Evolutionary conservation across 2,113 vertebrate genomes (phyloP).

Genomic region (Thalassoma bifasciatum): DNA sequence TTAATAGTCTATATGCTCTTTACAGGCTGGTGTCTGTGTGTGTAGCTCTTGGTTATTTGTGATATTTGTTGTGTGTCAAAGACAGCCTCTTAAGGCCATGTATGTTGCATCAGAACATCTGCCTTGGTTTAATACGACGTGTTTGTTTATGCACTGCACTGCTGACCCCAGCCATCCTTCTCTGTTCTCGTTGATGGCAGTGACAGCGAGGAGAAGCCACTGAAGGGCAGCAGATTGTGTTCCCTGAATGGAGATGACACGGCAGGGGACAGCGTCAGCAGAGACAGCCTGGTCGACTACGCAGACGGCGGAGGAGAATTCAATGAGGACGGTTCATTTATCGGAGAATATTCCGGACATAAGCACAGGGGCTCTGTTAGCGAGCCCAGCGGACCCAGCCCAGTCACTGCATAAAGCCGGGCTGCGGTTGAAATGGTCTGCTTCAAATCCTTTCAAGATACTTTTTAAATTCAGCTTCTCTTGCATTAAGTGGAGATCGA

Average conservation of each 20-base stretch:
- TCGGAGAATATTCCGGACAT: conserved; percentile 77
- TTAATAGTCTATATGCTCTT: conserved; percentile 23
- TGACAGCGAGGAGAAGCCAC: conserved; percentile 80
- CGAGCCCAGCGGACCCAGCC: conserved; percentile 57
- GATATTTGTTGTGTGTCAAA: conserved; percentile 1
- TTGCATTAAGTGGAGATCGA: conserved; percentile 21
- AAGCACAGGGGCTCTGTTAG: conserved; percentile 57
- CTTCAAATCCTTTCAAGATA: conserved; percentile 42
- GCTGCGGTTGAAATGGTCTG: conserved; percentile 16
- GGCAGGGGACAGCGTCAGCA: conserved; percentile 68
- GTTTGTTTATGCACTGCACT: conserved; percentile 38
- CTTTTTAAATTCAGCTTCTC: conserved; percentile 28
- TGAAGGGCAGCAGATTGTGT: conserved; percentile 64
- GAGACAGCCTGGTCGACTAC: conserved; percentile 74
- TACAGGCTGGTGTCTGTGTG: conserved; percentile 23
- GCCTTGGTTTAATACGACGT: conserved; percentile 22
- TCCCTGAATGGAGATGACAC: conserved; percentile 51
- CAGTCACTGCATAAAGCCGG: conserved; percentile 57
- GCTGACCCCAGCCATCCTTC: conserved; percentile 48
- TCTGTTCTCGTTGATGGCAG: conserved; percentile 70
- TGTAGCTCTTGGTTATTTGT: conserved; percentile 10
- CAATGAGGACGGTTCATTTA: conserved; percentile 83
- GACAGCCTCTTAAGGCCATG: not conserved
- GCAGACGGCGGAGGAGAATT: conserved; percentile 74
- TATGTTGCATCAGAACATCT: conserved; percentile 26